Base-by-base conservation (phyloP, 2,888 invertebrate species). In the Tipula vernalis region DNA sequence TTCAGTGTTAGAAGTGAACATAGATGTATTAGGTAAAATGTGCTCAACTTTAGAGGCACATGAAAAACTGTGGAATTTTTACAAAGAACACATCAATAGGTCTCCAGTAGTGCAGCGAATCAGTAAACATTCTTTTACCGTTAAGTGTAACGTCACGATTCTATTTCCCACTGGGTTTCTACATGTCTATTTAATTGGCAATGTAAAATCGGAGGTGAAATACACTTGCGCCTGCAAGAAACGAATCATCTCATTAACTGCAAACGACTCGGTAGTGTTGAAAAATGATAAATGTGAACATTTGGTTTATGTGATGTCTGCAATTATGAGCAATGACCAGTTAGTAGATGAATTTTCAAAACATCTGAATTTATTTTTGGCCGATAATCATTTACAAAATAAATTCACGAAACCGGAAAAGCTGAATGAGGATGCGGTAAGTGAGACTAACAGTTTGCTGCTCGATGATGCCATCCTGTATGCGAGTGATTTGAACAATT, bases 231-330 rank as follows among this genome's bases (percentile, higher is more conserved):
- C 91, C 5, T 91, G 91, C 84, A 90, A 91, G 86, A 91, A 90
- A 83, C 88, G 91, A 0, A 91, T 90, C 87, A 91, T 91, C 6
- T 89, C 90, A 8, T 89, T 91, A n/a, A 90, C 90, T 71, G 89
- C 87, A 39, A 87, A 88, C 36, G 87, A 88, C 83, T 87, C 91
- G 0, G 89, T 91, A 4, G 89, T 90, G 0, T 89, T 91, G 89
- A 90, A 91, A 88, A 90, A 91, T 51, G 91, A 91, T 87, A 89
- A 91, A n/a, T 91, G 91, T 88, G 91, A 91, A 87, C 91, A 91
- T 89, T 87, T 91, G 87, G 86, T 91, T 71, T 88, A 91, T 3
- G 89, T 91, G 5, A 87, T 91, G 2, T 90, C 91, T 0, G 91
- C 90, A 0, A 89, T 91, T 18, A 88, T 91, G 0, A 91, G 90